Percentiles rank a stretch among this genome's conserved stretches.
phyloP scores from a whole-genome alignment of 2,888 invertebrate species.

The Monochamus alternatus region DNA sequence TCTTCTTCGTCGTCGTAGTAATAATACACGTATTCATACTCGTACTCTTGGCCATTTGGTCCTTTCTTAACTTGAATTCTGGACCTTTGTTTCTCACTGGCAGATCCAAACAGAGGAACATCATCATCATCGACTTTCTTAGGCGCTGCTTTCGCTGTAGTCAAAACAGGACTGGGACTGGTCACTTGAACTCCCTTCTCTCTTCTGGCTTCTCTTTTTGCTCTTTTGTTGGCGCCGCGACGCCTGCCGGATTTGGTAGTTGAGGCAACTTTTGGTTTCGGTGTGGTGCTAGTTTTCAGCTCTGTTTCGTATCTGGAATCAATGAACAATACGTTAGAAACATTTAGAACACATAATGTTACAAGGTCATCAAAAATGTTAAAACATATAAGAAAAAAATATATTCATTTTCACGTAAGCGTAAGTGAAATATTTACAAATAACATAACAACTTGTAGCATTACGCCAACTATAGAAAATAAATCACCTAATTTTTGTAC shows the following conservation, averaged over 20 bases:
- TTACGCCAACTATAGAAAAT: too few species aligned
- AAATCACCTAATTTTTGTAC: too few species aligned
- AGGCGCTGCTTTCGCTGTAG: conserved; percentile 69
- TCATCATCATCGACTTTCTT: conserved; percentile 58
- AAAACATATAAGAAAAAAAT: too few species aligned
- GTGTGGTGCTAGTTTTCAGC: conserved; percentile 60
- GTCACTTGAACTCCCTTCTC: conserved; percentile 68
- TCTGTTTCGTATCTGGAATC: conserved; percentile 62
- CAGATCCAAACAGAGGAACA: conserved; percentile 71
- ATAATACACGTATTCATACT: conserved; percentile 93
- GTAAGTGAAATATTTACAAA: too few species aligned
- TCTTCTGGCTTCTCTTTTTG: conserved; percentile 62
- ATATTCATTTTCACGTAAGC: too few species aligned
- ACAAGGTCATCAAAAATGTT: too few species aligned
- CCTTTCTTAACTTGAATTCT: conserved; percentile 89
- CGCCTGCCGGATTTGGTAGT: conserved; percentile 62
- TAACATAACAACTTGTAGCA: too few species aligned
- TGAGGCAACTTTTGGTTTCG: conserved; percentile 59
- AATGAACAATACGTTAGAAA: neutral
- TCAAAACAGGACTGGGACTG: conserved; percentile 74
- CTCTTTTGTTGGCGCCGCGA: conserved; percentile 48
- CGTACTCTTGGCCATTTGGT: conserved; percentile 91
- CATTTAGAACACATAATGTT: too few species aligned
- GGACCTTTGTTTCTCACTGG: conserved; percentile 80
- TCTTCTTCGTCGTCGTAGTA: conserved; percentile 88